Evolutionary conservation across 37 sponge, comb jelly and placozoan genomes (phyloP).

Genomic region (Eunapius fragilis): DNA sequence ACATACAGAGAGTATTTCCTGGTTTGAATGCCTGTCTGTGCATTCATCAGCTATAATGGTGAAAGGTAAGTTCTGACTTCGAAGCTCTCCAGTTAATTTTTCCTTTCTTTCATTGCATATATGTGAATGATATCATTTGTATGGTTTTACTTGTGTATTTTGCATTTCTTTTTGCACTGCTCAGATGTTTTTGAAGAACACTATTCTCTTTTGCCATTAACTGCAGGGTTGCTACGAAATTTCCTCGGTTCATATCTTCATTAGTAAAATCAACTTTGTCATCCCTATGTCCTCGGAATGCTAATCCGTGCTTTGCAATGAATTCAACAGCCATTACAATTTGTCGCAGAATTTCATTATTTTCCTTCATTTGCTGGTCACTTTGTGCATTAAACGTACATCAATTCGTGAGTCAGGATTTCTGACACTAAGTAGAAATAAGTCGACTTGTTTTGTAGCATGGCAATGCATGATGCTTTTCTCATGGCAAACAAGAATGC

Average conservation of each 20-base stretch:
- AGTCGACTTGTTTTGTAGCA: conserved; percentile 16
- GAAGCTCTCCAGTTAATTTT: conserved; percentile 1
- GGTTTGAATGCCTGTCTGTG: conserved; percentile 37
- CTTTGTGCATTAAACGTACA: conserved; percentile 6
- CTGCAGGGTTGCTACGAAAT: conserved; percentile 43
- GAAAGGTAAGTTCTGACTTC: conserved; percentile 20
- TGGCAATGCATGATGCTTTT: conserved; percentile 12
- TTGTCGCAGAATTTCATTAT: conserved; percentile 41
- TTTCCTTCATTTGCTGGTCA: conserved; percentile 37
- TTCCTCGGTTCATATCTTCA: conserved; percentile 13
- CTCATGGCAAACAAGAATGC: conserved; percentile 17
- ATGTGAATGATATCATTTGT: conserved; percentile 45
- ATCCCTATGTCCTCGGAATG: conserved; percentile 57
- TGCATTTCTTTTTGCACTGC: conserved; percentile 33
- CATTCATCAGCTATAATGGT: conserved; percentile 57
- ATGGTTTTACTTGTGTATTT: conserved; percentile 59
- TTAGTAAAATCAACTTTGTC: conserved; percentile 47
- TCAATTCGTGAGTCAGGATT: conserved; percentile 16
- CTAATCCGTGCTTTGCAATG: conserved; percentile 47
- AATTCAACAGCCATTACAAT: conserved; percentile 49
- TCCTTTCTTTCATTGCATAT: conserved; percentile 36
- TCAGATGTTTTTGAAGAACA: conserved; percentile 33
- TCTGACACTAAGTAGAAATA: conserved; percentile 1
- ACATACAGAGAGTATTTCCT: no score
- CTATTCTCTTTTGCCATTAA: conserved; percentile 23